Evolutionary conservation across 2,797 vertebrate species (phyloP).

Genomic region (Sebastiscus tertius): DNA sequence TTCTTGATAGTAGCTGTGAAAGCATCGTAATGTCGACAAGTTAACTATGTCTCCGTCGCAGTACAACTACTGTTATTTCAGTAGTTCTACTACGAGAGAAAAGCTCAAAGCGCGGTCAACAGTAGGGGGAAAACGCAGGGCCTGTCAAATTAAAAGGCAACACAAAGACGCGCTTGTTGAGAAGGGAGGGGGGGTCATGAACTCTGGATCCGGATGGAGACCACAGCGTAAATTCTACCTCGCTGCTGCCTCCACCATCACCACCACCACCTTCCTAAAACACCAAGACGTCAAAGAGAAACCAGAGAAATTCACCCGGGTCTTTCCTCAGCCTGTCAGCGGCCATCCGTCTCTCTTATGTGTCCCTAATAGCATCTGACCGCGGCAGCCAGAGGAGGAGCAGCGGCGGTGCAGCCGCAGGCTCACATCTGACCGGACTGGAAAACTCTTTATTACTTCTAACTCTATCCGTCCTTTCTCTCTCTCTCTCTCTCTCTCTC

Average conservation of each 20-base stretch:
- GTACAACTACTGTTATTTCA: constrained; percentile 25
- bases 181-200: constrained; percentile 53
- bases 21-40: constrained; percentile 69
- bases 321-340: constrained; percentile 68
- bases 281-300: constrained; percentile 55
- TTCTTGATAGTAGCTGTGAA: constrained; percentile 39
- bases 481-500: neutral
- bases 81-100: constrained; percentile 3
- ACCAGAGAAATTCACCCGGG: constrained; percentile 48
- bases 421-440: constrained; percentile 59
- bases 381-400: constrained; percentile 64
- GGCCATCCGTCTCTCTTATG: constrained; percentile 75
- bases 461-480: constrained; percentile 26
- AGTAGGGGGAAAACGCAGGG: constrained; percentile 20
- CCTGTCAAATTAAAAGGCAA: constrained; percentile 64
- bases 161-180: constrained; percentile 65
- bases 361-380: constrained; percentile 73
- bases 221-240: constrained; percentile 52
- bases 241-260: constrained; percentile 17
- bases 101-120: constrained; percentile 23
- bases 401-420: constrained; percentile 50
- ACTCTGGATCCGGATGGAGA: constrained; percentile 46
- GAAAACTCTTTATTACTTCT: constrained; percentile 59
- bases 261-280: constrained; percentile 53
- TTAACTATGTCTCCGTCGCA: constrained; percentile 69